Evolutionary conservation across 2,113 vertebrate genomes (phyloP), one percentile per base, ranked within the genome.

Genomic region (Procavia capensis): DNA sequence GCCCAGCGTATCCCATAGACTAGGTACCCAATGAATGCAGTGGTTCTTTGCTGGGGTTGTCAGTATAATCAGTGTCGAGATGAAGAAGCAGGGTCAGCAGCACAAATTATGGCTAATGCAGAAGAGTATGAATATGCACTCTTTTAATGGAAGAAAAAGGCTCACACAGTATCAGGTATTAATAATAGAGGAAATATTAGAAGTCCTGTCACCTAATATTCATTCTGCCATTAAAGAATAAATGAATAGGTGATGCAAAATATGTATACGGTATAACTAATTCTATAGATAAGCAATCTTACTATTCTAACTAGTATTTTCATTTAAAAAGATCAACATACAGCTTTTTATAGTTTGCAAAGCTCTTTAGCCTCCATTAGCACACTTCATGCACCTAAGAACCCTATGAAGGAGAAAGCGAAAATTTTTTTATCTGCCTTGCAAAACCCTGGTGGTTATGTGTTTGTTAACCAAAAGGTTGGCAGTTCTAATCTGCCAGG

Each of bases 271-370:
- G 39, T 47, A 81, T 75, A 41, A 86, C 11, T 63, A 75, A 96
- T 80, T 90, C n/a, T 29, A 24, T 0, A 88, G 11, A 41, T 50
- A 88, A 34, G n/a, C 17, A 82, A 57, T 5, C 6, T 84, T 54
- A 66, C 41, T 88, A 29, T 86, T 79, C 31, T 31, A 31, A 14
- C 75, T 75, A 66, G 64, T 39, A 81, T 82, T 85, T 87, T 34
- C 70, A 90, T 90, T 90, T 19, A 47, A 85, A 81, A 85, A 64
- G 29, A 63, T 7, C 27, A 54, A 45, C 63, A 88, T 59, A 36
- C 1, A 93, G 66, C 9, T 91, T 93, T 90, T 82, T 88, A 91
- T 63, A 79, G 59, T 82, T 82, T 95, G 25, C 50, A 85, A 25
- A 87, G 41, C 17, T 76, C 50, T 89, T 75, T 84, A 87, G 29